These are phyloP conservation scores for Naja naja DNA, from an alignment of 2,113 vertebrate genomes.

Conservation along the genomic window DNA sequence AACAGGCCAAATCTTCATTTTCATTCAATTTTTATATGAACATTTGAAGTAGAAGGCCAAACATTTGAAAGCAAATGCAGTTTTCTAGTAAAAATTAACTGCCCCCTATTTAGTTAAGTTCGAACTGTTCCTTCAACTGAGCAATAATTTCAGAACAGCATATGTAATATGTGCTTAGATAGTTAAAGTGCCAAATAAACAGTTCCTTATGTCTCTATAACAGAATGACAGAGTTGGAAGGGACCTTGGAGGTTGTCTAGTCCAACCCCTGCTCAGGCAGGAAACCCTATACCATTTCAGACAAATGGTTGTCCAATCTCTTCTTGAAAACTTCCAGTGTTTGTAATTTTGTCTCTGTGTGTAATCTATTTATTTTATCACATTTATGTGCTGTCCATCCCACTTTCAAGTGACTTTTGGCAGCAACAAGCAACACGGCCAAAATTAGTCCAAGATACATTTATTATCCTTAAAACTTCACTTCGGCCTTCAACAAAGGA, in stretches of 20 bases:
- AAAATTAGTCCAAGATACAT: not conserved
- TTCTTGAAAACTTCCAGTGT: not conserved
- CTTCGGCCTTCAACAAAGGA: not conserved
- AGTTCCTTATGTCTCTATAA: not conserved
- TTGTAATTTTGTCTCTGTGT: not conserved
- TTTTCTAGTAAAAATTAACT: conserved; percentile 27
- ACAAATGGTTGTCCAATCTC: not conserved
- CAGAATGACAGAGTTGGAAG: not conserved
- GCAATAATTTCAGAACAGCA: not conserved
- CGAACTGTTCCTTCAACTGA: not conserved
- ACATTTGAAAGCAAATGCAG: conserved; percentile 1
- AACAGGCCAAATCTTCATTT: conserved; percentile 19
- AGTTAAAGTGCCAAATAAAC: not conserved
- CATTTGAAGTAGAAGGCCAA: conserved; percentile 22
- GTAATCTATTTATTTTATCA: not conserved
- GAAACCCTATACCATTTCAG: not conserved
- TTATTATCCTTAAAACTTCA: not conserved
- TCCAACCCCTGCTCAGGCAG: not conserved
- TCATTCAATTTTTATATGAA: conserved; percentile 24
- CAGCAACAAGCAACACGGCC: not conserved
- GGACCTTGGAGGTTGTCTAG: not conserved
- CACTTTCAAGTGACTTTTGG: not conserved
- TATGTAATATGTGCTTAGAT: not conserved
- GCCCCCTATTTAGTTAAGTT: not conserved
- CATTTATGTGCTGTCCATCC: not conserved